Conservation (phyloP, 2,797 vertebrate species). For the Naso thynnoides region DNA sequence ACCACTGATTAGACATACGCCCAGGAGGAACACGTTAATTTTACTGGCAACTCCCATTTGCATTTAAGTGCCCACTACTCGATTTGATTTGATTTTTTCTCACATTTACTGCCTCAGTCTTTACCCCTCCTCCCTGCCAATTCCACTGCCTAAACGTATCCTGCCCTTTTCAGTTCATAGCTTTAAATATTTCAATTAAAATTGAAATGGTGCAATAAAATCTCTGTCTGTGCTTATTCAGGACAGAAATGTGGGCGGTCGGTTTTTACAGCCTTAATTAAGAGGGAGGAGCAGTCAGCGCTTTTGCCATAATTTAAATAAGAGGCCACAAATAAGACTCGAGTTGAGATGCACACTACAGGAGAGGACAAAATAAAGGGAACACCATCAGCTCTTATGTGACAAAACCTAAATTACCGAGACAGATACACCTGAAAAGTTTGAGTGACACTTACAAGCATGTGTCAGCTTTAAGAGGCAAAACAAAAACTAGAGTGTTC, state of each 20-base stretch:
- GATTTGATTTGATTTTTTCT: conserved; percentile 65
- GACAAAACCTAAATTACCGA: conserved; percentile 50
- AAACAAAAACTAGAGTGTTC: conserved; percentile 51
- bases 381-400: conserved; percentile 23
- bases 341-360: neutral
- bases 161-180: conserved; percentile 75
- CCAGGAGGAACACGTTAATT: conserved; percentile 72
- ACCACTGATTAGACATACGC: conserved; percentile 75
- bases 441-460: conserved; percentile 58
- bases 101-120: conserved; percentile 57
- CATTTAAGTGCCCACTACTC: conserved; percentile 70
- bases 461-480: conserved; percentile 53
- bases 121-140: conserved; percentile 30
- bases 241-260: conserved; percentile 47
- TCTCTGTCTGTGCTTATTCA: conserved; percentile 50
- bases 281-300: conserved; percentile 34
- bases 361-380: conserved; percentile 33
- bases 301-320: conserved; percentile 46
- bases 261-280: conserved; percentile 67
- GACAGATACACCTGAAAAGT: conserved; percentile 23
- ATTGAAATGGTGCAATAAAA: conserved; percentile 74
- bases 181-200: conserved; percentile 81
- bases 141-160: conserved; percentile 71
- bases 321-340: conserved; percentile 7
- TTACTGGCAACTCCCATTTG: conserved; percentile 75